A percentile compares a stretch with the other conserved stretches of the same genome.
phyloP scores from a whole-genome alignment of 2,113 vertebrate genomes.

The human (Homo sapiens) region GRCh38 chr3:65641001-65641500 shows the following conservation, averaged over 20 bases:
- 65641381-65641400: constrained; percentile 12
- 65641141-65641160: background rate
- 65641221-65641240: background rate
- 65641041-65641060: background rate
- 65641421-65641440: background rate
- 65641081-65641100: background rate
- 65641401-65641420: too few relatives aligned
- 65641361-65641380: background rate
- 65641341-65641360: background rate
- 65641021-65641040: constrained; percentile 32
- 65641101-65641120: background rate
- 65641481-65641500: constrained; percentile 58
- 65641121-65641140: background rate
- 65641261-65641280: background rate
- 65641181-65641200: background rate
- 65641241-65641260: background rate
- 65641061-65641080: background rate
- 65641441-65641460: background rate
- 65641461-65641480: background rate
- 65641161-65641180: background rate
- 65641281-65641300: background rate
- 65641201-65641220: background rate
- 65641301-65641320: background rate
- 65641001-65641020: constrained; percentile 42
- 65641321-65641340: background rate